A percentile compares a stretch with the other conserved stretches of the same genome.
Conservation (phyloP, 1,140 invertebrate genomes). For the Cepaea nemoralis region DNA sequence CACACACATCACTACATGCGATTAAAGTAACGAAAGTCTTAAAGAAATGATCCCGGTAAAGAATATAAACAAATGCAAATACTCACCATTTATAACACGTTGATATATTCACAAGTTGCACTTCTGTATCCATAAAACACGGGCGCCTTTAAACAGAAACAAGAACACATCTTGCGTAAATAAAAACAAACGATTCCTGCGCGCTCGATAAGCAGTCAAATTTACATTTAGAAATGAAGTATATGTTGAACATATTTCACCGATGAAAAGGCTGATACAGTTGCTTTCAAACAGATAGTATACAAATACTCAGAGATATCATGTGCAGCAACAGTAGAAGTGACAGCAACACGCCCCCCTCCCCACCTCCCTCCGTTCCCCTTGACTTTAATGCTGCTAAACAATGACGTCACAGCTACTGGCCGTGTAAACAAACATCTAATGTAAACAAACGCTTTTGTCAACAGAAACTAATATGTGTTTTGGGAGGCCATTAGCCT, state of each 20-base stretch:
- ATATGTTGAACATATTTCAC: too few relatives aligned
- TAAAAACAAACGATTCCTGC: slow-evolving; percentile 64
- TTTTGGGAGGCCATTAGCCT: too few relatives aligned
- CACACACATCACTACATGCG: too few relatives aligned
- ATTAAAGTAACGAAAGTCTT: background rate
- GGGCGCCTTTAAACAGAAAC: slow-evolving; percentile 58
- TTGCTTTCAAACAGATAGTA: too few relatives aligned
- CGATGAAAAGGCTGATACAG: too few relatives aligned
- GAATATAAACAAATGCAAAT: background rate
- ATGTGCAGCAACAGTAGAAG: too few relatives aligned
- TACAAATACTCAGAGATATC: too few relatives aligned
- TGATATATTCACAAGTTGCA: background rate
- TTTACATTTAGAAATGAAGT: background rate
- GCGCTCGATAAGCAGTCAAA: slow-evolving; percentile 46
- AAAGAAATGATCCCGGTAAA: background rate
- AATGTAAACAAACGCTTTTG: slow-evolving; percentile 20
- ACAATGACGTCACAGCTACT: slow-evolving; percentile 65
- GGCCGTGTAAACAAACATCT: slow-evolving; percentile 66
- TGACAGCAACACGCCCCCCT: too few relatives aligned
- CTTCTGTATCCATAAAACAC: slow-evolving; percentile 19
- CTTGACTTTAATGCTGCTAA: too few relatives aligned
- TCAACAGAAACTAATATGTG: too few relatives aligned
- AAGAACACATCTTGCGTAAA: slow-evolving; percentile 55
- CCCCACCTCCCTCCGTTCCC: too few relatives aligned
- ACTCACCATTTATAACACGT: slow-evolving; percentile 21